A percentile compares a stretch with the other conserved stretches of the same genome.
Conservation (phyloP, 2,113 vertebrate species). For the Gambusia affinis region DNA sequence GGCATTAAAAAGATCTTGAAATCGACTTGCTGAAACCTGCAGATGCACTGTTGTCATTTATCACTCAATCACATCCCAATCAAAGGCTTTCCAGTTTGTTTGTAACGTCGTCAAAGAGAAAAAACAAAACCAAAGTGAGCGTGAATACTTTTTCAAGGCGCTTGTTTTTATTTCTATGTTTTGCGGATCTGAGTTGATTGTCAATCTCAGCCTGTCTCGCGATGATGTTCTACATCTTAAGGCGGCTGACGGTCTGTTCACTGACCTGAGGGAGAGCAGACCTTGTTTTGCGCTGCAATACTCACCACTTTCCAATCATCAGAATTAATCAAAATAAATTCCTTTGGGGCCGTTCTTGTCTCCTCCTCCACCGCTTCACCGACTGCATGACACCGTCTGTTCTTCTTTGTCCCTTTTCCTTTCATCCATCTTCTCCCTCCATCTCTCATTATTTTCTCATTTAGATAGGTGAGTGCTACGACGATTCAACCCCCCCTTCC, state of each 20-base stretch:
- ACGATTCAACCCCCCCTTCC: conserved; percentile 37
- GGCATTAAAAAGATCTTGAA: too few species aligned
- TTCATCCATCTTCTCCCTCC: conserved; percentile 15
- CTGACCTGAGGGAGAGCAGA: conserved; percentile 1
- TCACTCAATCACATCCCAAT: background rate
- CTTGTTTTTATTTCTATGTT: background rate
- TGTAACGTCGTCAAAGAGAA: background rate
- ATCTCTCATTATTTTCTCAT: conserved; percentile 59
- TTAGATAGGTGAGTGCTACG: conserved; percentile 48
- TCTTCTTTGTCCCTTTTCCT: conserved; percentile 17
- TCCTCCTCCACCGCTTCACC: conserved; percentile 11
- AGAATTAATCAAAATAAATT: conserved; percentile 37
- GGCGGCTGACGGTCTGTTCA: conserved; percentile 5
- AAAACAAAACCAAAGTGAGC: background rate
- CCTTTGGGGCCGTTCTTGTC: conserved; percentile 13
- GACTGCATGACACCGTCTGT: conserved; percentile 33
- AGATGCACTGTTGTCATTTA: too few species aligned
- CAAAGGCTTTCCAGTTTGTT: background rate
- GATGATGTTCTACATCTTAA: conserved; percentile 3
- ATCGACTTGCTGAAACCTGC: too few species aligned
- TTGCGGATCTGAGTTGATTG: background rate
- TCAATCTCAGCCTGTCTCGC: background rate
- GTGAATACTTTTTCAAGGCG: background rate
- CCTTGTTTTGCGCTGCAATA: conserved; percentile 11
- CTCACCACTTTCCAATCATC: conserved; percentile 23